Percentiles rank a stretch among this genome's conserved stretches.
Evolutionary conservation across 1,140 invertebrate species (phyloP).

Genomic region (Pseudomyrmex gracilis): DNA sequence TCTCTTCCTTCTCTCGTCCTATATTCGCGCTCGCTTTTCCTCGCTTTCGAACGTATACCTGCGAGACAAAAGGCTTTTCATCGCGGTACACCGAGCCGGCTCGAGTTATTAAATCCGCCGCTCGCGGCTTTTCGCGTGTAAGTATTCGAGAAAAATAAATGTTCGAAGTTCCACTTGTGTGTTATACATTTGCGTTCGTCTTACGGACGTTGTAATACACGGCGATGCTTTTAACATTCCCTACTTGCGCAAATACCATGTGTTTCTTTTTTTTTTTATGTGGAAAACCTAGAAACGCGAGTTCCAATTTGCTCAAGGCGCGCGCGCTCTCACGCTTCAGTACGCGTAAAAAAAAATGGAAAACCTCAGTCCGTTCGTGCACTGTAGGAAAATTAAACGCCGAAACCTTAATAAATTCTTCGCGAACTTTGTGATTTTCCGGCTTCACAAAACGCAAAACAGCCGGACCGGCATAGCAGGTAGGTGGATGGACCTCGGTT

Average conservation of each 20-base stretch:
- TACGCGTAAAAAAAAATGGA: constrained; percentile 28
- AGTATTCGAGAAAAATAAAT: constrained; percentile 47
- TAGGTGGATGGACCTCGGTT: constrained; percentile 57
- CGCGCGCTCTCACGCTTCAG: background rate
- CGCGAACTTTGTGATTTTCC: constrained; percentile 71
- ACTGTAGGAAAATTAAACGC: constrained; percentile 66
- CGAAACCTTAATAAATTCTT: constrained; percentile 71
- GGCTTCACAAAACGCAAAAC: constrained; percentile 82
- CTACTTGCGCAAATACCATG: background rate
- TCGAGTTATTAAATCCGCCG: constrained; percentile 53
- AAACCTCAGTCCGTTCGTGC: background rate
- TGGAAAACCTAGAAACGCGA: constrained; percentile 63
- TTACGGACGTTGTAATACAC: constrained; percentile 40
- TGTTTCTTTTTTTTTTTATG: background rate
- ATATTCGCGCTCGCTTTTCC: background rate
- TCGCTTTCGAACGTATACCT: constrained; percentile 52
- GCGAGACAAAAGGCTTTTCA: constrained; percentile 50
- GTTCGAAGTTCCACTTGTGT: constrained; percentile 8
- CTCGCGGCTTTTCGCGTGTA: constrained; percentile 6
- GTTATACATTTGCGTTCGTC: constrained; percentile 30
- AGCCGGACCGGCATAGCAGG: constrained; percentile 45
- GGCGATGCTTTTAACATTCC: constrained; percentile 30
- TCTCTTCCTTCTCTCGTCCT: background rate
- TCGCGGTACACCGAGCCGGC: constrained; percentile 40
- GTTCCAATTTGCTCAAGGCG: constrained; percentile 48